Evolutionary conservation across 2,797 vertebrate genomes (phyloP), one percentile per base, ranked within the genome.

Genomic region (Coregonus sp.): DNA sequence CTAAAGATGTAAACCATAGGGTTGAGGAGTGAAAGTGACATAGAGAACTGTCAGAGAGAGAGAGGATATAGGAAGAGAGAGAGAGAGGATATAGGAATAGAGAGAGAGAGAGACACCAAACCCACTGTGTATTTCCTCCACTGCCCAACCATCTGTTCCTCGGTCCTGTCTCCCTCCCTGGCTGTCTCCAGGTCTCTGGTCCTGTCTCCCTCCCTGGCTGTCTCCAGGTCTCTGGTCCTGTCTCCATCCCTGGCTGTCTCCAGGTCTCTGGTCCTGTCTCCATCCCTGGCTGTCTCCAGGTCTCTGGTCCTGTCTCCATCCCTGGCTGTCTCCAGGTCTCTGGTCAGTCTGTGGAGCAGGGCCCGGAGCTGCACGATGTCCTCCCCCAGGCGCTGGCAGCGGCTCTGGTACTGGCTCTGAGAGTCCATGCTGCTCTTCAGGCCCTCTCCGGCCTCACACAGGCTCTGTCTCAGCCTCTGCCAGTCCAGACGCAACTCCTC

Each of bases 101-200:
- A 7, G 25, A 66, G 37, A 72, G 20, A 25, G 33, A 47, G 15
- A 16, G 15, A 7, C 33, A 9, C 40, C 40, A 31, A 56, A 35
- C 96, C 89, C 82, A 99, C 98, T 77, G 78, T 95, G 89, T 90
- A 95, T 75, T 85, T 96, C 85, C 86, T 95, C 97, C 97, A 99
- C 72, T 89, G 90, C 70, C 87, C 89, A 78, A 96, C 88, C 83
- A 97, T 88, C 81, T 95, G 92, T 0, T 97, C 96, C 82, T 98
- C 96, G 0, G 86, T 92, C 47, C 66, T 87, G 1, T 91, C 88
- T 2, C 7, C 40, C 40, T 40, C 40, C 0, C 66, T 75, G 3
- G 80, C 80, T 59, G 93, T 80, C 72, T 93, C 92, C 80, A 96
- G 88, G n/a, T 91, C 89, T 76, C 81, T 82, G 88, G 92, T 82